A percentile compares a stretch with the other conserved stretches of the same genome.
Evolutionary conservation across 1,140 invertebrate genomes (phyloP).

Genomic region (Drosophila pallidifrons): DNA sequence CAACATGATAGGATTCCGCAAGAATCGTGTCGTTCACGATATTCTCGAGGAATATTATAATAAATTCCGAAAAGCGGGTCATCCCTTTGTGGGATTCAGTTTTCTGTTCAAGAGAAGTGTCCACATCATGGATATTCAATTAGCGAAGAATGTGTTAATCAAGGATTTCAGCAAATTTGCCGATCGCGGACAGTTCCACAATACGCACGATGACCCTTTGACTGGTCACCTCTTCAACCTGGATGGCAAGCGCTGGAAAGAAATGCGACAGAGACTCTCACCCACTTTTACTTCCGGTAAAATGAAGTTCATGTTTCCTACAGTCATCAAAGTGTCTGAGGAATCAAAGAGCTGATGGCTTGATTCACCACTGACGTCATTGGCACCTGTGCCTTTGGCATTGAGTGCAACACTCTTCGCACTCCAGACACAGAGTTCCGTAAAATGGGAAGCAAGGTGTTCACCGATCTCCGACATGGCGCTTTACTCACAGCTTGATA

Average conservation of each 20-base stretch:
- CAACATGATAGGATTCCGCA: constrained; percentile 71
- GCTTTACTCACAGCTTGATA: constrained; percentile 32
- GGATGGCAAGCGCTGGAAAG: constrained; percentile 85
- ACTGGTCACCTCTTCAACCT: constrained; percentile 78
- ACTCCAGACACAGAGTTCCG: constrained; percentile 85
- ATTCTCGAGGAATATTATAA: constrained; percentile 49
- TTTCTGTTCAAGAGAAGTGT: constrained; percentile 50
- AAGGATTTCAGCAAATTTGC: constrained; percentile 87
- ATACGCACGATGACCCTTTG: constrained; percentile 83
- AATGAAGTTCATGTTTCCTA: constrained; percentile 86
- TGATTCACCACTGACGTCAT: constrained; percentile 88
- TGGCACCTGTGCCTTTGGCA: constrained; percentile 86
- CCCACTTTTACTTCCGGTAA: constrained; percentile 87
- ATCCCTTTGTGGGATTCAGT: constrained; percentile 67
- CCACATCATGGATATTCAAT: constrained; percentile 54
- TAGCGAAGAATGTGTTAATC: constrained; percentile 86
- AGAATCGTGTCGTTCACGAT: constrained; percentile 34
- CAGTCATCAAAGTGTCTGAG: constrained; percentile 76
- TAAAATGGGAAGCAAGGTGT: constrained; percentile 63
- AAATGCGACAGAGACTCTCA: constrained; percentile 84
- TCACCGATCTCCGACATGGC: constrained; percentile 56
- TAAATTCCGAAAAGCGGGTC: constrained; percentile 60
- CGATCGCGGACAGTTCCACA: constrained; percentile 85
- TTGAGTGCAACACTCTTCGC: constrained; percentile 85
- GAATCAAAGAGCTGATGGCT: constrained; percentile 87